Base-by-base conservation (phyloP, 2,797 vertebrate genomes). In the Intellagama lesueurii region DNA sequence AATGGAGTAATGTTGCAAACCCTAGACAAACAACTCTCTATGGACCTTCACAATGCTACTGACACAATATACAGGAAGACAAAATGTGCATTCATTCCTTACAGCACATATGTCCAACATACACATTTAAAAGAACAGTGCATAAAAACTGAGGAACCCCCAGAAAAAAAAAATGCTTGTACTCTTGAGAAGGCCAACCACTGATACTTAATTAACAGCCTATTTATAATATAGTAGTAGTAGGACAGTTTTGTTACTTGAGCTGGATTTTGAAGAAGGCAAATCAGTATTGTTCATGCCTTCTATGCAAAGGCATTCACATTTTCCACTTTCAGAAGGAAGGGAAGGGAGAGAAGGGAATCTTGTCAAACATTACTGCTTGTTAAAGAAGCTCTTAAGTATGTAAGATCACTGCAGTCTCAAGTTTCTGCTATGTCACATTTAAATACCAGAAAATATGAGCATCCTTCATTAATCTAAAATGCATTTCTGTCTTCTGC, bases 11-110 rank as follows among this genome's bases (percentile, higher is more conserved):
- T 83, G 72, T 1, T 1, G 0, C 76, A 2, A 92, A 73, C 44
- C 16, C 80, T 47, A 85, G 12, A 19, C 40, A 28, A 86, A 60
- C 1, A 40, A 66, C 24, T 24, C 1, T 69, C 47, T 56, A 78
- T 83, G 17, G 44, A 83, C 56, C 47, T 78, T 87, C 77, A 83
- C 73, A 79, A 22, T 28, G 75, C 64, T 76, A 90, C 28, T 64
- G 16, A 81, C 77, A 92, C 88, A 85, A 72, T 52, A 28, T n/a
- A 60, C 79, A 66, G n/a, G 77, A 91, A 82, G 1, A 86, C 0
- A 73, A 86, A 72, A 70, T 30, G 30, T 19, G 1, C 70, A 7
- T 70, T 56, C 5, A 35, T 47, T 77, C 8, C 69, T 90, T 82
- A 16, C 83, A n/a, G 16, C 81, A 89, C 86, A 81, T 32, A n/a